Percentiles rank a stretch among this genome's conserved stretches.
phyloP scores from a whole-genome alignment of 2,888 invertebrate genomes.

The Parthenolecanium corni region DNA sequence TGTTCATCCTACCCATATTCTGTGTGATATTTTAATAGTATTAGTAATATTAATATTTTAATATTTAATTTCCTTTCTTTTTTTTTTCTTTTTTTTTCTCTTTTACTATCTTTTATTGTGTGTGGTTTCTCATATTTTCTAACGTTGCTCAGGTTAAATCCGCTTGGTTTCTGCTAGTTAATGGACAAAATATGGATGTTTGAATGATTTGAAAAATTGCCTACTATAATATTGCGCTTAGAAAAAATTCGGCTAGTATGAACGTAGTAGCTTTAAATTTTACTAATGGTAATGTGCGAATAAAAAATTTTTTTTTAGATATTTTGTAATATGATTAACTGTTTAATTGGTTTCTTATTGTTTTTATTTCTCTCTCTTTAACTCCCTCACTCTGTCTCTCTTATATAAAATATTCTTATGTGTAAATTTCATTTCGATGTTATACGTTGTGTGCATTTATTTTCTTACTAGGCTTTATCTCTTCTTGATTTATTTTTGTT shows the following conservation, averaged over 20 bases:
- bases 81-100: too few species aligned
- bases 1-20: not conserved
- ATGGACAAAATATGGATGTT: conserved; percentile 3
- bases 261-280: not conserved
- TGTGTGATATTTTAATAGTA: not conserved
- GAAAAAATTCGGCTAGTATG: not conserved
- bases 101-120: not conserved
- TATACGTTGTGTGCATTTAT: not conserved
- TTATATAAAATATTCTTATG: not conserved
- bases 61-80: not conserved
- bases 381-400: not conserved
- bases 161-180: conserved; percentile 7
- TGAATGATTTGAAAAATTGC: not conserved
- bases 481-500: not conserved
- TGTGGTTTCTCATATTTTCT: not conserved
- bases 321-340: not conserved
- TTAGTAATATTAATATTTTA: not conserved
- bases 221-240: not conserved
- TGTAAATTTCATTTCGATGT: not conserved
- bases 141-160: conserved; percentile 6
- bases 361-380: not conserved
- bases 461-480: not conserved
- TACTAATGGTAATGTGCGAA: not conserved
- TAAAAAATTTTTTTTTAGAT: not conserved
- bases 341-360: not conserved